Percentiles rank a stretch among this genome's conserved stretches.
Conservation (phyloP, 2,113 vertebrate genomes). For the Ophthalmotilapia sp. region DNA sequence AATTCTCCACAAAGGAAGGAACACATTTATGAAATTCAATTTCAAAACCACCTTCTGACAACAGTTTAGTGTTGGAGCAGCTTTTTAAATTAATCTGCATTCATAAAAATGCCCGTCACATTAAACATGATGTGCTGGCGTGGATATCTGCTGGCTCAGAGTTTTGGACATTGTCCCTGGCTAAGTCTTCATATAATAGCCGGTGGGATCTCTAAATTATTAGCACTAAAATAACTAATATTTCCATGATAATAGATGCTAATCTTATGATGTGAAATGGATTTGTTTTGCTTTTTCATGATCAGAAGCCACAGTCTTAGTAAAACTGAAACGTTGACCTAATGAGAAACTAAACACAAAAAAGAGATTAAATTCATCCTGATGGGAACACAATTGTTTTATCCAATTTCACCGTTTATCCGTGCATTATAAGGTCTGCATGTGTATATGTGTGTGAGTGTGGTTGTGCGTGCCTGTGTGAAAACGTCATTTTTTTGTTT, state of each 20-base stretch:
- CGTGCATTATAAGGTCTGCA: not conserved
- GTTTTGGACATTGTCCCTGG: not conserved
- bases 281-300: not conserved
- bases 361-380: not conserved
- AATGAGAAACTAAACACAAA: not conserved
- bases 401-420: not conserved
- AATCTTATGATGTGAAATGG: not conserved
- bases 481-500: not conserved
- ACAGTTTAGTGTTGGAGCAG: not conserved
- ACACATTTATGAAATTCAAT: not conserved
- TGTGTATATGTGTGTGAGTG: not conserved
- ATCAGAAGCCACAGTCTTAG: not conserved
- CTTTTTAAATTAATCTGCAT: not conserved
- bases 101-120: not conserved
- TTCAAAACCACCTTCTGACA: not conserved
- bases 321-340: not conserved
- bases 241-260: not conserved
- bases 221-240: not conserved
- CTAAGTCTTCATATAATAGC: not conserved
- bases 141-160: not conserved
- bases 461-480: not conserved
- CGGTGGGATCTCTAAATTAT: rapidly evolving
- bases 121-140: not conserved
- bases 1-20: not conserved
- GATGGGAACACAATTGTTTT: not conserved